Conservation (phyloP, 2,797 vertebrate genomes). For the Pangasius krempfi region DNA sequence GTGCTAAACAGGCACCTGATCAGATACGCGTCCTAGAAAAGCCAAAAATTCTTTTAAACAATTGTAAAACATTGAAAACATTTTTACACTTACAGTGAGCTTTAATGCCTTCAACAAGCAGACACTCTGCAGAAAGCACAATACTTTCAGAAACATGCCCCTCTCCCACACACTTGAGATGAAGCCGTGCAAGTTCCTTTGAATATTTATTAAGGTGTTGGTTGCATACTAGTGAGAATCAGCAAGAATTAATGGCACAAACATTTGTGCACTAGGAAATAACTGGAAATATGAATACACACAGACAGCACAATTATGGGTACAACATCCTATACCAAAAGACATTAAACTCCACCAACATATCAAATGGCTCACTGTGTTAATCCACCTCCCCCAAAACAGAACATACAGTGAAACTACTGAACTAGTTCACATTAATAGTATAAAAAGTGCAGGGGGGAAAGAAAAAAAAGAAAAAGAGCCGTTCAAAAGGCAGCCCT, state of each 20-base stretch:
- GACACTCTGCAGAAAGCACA: slow-evolving; percentile 46
- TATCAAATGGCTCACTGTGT: slow-evolving; percentile 1
- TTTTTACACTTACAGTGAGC: slow-evolving; percentile 52
- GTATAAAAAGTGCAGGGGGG: slow-evolving; percentile 60
- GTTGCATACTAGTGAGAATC: slow-evolving; percentile 12
- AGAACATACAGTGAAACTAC: slow-evolving; percentile 50
- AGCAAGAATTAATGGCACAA: slow-evolving; percentile 2
- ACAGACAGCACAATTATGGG: slow-evolving; percentile 29
- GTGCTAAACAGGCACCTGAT: slow-evolving; percentile 51
- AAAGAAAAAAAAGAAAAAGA: slow-evolving; percentile 52
- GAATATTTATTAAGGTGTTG: slow-evolving; percentile 1
- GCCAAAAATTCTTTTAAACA: slow-evolving; percentile 38
- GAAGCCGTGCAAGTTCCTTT: background rate
- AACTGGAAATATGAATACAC: background rate
- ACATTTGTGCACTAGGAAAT: slow-evolving; percentile 20
- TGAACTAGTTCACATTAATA: slow-evolving; percentile 48
- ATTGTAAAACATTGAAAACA: slow-evolving; percentile 53
- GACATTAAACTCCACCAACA: slow-evolving; percentile 10
- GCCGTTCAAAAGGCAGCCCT: slow-evolving; percentile 59
- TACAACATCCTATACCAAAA: background rate
- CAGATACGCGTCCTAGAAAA: slow-evolving; percentile 30
- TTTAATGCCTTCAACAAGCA: slow-evolving; percentile 38
- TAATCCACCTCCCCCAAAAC: slow-evolving; percentile 42
- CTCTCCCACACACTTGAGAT: background rate
- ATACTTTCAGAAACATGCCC: slow-evolving; percentile 47